These are phyloP conservation scores for Umimayanthus kanabou DNA, from an alignment of 92 coral and sea anemone genomes.

Conservation along the genomic window DNA sequence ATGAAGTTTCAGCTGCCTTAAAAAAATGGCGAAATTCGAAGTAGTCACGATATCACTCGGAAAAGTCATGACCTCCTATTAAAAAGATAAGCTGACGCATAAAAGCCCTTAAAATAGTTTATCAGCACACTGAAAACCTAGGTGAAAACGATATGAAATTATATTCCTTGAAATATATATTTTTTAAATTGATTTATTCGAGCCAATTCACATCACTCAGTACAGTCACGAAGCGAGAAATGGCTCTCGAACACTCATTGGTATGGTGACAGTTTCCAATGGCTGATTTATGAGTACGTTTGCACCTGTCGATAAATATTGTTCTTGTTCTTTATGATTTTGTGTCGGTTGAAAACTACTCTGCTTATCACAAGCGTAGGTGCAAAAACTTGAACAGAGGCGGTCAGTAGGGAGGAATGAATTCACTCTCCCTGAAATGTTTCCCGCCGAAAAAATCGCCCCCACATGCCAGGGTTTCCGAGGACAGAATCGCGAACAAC, in stretches of 20 bases:
- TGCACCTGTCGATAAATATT: background rate
- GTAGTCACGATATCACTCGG: background rate
- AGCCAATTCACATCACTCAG: too few species aligned
- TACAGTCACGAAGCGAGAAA: background rate
- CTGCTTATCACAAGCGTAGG: background rate
- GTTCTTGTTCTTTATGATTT: too few species aligned
- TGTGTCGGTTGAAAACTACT: background rate
- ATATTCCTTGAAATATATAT: too few species aligned
- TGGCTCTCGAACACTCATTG: background rate
- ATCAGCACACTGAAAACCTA: too few species aligned
- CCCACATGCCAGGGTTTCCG: background rate
- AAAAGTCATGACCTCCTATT: too few species aligned
- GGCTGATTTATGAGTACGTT: background rate
- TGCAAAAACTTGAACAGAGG: too few species aligned
- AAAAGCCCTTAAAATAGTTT: too few species aligned
- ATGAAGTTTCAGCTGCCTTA: background rate
- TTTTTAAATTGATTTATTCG: too few species aligned
- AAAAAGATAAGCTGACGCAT: too few species aligned
- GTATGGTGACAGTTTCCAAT: background rate
- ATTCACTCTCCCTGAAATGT: too few species aligned
- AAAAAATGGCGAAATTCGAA: background rate
- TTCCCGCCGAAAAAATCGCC: too few species aligned
- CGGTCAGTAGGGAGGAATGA: too few species aligned
- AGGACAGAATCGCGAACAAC: background rate
- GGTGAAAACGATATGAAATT: background rate